Conservation (phyloP, 2,113 vertebrate genomes). For the Crotalus horridus region DNA sequence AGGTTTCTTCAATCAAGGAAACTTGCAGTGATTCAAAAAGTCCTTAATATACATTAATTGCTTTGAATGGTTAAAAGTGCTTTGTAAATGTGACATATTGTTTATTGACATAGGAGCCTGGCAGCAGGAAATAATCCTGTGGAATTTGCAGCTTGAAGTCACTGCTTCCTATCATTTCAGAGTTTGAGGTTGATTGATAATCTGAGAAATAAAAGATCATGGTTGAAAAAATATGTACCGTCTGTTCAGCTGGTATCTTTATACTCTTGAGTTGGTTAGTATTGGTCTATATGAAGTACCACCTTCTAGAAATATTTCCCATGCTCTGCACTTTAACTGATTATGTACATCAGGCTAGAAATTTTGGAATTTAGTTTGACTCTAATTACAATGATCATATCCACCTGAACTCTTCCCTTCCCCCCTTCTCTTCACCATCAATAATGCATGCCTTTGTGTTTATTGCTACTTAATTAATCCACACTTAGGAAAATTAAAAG, state of each 20-base stretch:
- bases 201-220: background rate
- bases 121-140: background rate
- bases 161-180: background rate
- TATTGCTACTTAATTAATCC: slow-evolving; percentile 70
- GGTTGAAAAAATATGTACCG: background rate
- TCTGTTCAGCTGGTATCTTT: background rate
- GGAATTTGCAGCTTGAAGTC: background rate
- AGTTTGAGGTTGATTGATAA: background rate
- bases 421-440: slow-evolving; percentile 45
- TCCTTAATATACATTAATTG: background rate
- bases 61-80: background rate
- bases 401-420: slow-evolving; percentile 57
- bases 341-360: slow-evolving; percentile 53
- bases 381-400: slow-evolving; percentile 64
- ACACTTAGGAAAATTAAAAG: slow-evolving; percentile 69
- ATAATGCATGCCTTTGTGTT: slow-evolving; percentile 69
- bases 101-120: background rate
- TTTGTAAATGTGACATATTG: background rate
- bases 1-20: background rate
- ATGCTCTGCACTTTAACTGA: background rate
- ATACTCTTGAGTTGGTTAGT: background rate
- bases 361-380: slow-evolving; percentile 63
- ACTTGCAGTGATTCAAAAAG: background rate
- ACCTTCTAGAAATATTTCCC: background rate
- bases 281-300: background rate